phyloP scores from a whole-genome alignment of 2,113 vertebrate genomes.

The Cottus gobio region DNA sequence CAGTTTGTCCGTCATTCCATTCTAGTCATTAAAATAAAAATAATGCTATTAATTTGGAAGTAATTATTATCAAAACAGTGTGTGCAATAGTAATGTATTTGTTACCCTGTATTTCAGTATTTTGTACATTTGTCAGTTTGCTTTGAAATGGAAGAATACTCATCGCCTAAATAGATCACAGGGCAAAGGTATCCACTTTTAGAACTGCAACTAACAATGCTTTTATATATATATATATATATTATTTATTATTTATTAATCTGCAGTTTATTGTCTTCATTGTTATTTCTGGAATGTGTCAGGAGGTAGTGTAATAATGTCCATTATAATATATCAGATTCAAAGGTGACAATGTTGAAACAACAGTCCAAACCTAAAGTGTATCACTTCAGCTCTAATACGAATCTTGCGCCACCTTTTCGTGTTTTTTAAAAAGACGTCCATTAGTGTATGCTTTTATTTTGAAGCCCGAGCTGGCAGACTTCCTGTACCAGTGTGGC shows the following conservation, averaged over 20 bases:
- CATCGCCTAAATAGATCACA: no score
- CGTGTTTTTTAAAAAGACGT: neutral
- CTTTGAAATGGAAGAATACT: no score
- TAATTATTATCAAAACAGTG: neutral
- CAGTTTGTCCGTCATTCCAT: neutral
- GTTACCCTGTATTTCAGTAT: no score
- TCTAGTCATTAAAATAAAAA: neutral
- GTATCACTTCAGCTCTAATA: neutral
- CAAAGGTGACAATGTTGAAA: neutral
- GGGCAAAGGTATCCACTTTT: no score
- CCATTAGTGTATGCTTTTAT: slow-evolving; percentile 19
- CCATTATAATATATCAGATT: neutral
- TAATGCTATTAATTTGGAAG: neutral
- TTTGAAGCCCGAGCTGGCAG: neutral
- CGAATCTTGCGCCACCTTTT: neutral
- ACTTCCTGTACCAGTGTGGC: slow-evolving; percentile 6
- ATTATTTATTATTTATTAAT: no score
- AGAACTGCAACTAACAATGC: no score
- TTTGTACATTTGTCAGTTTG: no score
- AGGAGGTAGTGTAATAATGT: no score
- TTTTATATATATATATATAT: no score
- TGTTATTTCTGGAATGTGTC: no score
- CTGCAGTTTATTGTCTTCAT: no score
- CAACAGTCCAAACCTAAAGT: neutral
- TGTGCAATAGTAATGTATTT: no score